Evolutionary conservation across 2,797 vertebrate genomes (phyloP).

Genomic region (Pantherophis alleghaniensis): DNA sequence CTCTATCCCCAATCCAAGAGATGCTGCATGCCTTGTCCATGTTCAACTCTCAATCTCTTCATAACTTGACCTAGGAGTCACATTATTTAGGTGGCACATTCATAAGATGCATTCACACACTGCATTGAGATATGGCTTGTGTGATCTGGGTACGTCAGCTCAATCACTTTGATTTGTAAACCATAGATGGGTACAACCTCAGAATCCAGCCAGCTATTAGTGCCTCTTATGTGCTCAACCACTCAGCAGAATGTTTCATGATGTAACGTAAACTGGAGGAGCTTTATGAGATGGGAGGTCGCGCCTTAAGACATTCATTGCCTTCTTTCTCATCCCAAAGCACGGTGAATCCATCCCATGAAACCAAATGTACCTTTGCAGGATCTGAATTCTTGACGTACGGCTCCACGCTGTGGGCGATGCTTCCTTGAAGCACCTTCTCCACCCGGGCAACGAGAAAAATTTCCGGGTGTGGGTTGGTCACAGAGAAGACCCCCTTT

Average conservation of each 20-base stretch:
- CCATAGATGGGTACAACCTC: not conserved
- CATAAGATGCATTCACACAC: not conserved
- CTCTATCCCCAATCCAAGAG: not conserved
- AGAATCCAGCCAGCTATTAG: not conserved
- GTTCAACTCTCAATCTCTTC: not conserved
- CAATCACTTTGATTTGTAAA: not conserved
- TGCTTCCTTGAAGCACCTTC: conserved; percentile 96
- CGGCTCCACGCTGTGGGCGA: conserved; percentile 90
- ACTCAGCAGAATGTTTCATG: not conserved
- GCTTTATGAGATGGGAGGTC: not conserved
- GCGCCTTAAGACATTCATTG: not conserved
- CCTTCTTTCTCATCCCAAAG: not conserved
- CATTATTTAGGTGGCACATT: not conserved
- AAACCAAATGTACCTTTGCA: conserved; percentile 78
- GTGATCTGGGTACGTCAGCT: not conserved
- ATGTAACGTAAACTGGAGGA: too few relatives aligned
- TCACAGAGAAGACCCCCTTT: conserved; percentile 94
- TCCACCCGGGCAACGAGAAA: conserved; percentile 92
- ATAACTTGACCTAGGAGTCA: not conserved
- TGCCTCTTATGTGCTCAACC: not conserved
- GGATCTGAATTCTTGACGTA: conserved; percentile 92
- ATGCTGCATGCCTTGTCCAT: not conserved
- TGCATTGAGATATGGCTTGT: not conserved
- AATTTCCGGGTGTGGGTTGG: conserved; percentile 89
- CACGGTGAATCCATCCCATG: not conserved